These are phyloP conservation scores for Latrodectus elegans DNA, from an alignment of 2,888 invertebrate genomes.

Conservation along the genomic window DNA sequence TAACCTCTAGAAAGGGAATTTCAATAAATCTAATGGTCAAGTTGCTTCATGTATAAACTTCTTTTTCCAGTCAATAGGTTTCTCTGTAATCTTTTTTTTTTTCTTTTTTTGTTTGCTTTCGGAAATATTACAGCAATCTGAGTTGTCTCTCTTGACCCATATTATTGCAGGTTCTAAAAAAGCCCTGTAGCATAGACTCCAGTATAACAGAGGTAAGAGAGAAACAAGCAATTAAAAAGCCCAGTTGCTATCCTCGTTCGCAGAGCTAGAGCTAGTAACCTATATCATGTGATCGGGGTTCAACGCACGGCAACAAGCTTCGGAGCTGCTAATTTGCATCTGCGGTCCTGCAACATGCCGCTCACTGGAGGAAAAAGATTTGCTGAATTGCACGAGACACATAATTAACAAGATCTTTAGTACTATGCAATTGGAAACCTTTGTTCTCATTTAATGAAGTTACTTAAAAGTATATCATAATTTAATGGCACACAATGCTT, in stretches of 20 bases:
- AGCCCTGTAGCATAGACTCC: constrained; percentile 15
- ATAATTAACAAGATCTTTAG: background rate
- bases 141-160: constrained; percentile 56
- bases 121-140: constrained; percentile 11
- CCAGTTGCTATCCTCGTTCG: constrained; percentile 49
- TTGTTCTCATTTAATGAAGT: background rate
- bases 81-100: constrained; percentile 12
- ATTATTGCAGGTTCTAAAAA: constrained; percentile 29
- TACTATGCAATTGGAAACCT: background rate
- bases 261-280: constrained; percentile 40
- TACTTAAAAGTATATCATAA: too few relatives aligned
- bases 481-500: too few relatives aligned
- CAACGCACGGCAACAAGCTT: constrained; percentile 49
- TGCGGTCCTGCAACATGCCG: background rate
- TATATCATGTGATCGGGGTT: constrained; percentile 65
- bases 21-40: constrained; percentile 30
- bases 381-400: background rate
- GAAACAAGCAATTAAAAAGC: constrained; percentile 48
- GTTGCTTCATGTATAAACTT: constrained; percentile 6
- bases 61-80: constrained; percentile 25
- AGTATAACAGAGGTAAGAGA: constrained; percentile 32
- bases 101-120: constrained; percentile 27
- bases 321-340: constrained; percentile 14
- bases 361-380: background rate
- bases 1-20: background rate